Evolutionary conservation across 1,140 invertebrate genomes (phyloP), one percentile per base, ranked within the genome.

Genomic region (Trichomalopsis sarcophagae): DNA sequence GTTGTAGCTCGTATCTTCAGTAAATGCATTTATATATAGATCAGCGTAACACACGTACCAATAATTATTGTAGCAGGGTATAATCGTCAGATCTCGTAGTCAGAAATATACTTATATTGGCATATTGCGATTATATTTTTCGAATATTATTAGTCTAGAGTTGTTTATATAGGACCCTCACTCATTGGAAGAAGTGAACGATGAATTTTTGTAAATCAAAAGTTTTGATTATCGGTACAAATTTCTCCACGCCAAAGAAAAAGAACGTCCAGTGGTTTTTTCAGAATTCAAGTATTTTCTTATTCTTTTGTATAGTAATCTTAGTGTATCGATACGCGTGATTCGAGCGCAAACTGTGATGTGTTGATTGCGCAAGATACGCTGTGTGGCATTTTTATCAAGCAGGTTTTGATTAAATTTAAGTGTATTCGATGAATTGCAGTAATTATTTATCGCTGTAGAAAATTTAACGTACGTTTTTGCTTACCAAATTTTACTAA

Each of bases 41-140:
- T 36, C 79, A 71, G 7, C 2, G 17, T 62, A n/a, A 76, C 30
- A 73, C 66, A 68, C 75, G 79, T 81, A 85, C 80, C 80, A 82
- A 78, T 73, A 76, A 76, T 82, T 82, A 78, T 6, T 62, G 80
- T 85, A 85, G 84, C 84, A 85, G 84, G 84, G 84, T 85, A 85
- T 77, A 85, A 82, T 77, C 80, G 30, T 78, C 84, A 50, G 74
- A 71, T 27, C 77, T 85, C 27, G 74, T 74, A 71, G 73, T 78
- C 80, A 80, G n/a, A 81, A 81, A 76, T 85, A 76, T 85, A 81
- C 47, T 85, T 85, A 85, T 81, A 85, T 85, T 74, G 77, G 69
- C 55, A 62, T 62, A 62, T 62, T 62, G 55, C 17, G 66, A 74
- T 75, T 75, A 84, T 84, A 84, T 84, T 85, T 85, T 85, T 85